Evolutionary conservation across 2,888 invertebrate genomes (phyloP).

Genomic region (Chironomus riparius): DNA sequence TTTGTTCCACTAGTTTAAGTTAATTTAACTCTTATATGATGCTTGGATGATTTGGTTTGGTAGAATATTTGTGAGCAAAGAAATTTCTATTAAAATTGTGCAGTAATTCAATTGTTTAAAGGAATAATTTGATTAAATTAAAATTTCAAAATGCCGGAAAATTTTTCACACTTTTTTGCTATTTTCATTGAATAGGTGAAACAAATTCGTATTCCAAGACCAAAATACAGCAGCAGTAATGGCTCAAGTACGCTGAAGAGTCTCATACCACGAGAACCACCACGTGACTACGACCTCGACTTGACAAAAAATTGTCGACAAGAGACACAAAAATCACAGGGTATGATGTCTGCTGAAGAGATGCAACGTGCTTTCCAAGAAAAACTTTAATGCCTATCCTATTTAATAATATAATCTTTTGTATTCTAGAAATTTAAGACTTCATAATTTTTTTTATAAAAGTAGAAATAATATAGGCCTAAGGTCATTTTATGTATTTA

Average conservation of each 20-base stretch:
- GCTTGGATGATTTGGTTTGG: too few relatives aligned
- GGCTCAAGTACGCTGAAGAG: background rate
- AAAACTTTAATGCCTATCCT: constrained; percentile 3
- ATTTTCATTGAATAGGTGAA: constrained; percentile 1
- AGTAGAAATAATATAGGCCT: background rate
- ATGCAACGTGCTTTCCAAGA: constrained; percentile 23
- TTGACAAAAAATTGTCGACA: constrained; percentile 23
- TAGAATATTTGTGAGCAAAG: too few relatives aligned
- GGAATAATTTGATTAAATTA: too few relatives aligned
- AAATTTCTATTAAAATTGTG: too few relatives aligned
- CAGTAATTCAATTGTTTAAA: too few relatives aligned
- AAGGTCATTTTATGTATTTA: background rate
- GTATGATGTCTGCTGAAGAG: constrained; percentile 8
- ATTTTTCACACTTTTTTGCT: background rate
- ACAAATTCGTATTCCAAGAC: constrained; percentile 25
- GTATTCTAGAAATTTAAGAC: background rate
- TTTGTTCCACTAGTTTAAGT: too few relatives aligned
- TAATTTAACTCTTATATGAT: too few relatives aligned
- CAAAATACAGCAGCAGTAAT: constrained; percentile 1
- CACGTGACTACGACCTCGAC: constrained; percentile 19
- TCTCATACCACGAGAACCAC: background rate
- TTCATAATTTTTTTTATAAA: background rate
- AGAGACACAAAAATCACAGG: constrained; percentile 13
- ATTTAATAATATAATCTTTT: background rate
- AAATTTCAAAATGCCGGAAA: too few relatives aligned